Base-by-base conservation (phyloP, 2,888 invertebrate species). In the Drosophila prostipennis region DNA sequence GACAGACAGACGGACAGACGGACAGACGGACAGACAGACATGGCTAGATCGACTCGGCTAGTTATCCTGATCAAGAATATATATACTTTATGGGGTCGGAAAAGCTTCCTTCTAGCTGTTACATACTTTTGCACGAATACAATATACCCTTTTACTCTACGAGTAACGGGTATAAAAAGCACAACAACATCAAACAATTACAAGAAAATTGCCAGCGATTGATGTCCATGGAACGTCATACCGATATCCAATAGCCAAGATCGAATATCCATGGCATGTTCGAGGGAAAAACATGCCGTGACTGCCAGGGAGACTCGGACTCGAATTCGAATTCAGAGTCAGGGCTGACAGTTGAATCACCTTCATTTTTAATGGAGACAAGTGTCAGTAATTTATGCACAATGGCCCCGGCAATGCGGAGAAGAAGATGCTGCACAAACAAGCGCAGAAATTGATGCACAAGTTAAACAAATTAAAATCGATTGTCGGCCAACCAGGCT, bases 361-460 rank as follows among this genome's bases (percentile, higher is more conserved):
- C 82, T 81, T 83, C 82, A 84, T 83, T 85, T 87, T 87, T 88
- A 87, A 87, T 87, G 88, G 80, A 87, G 85, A 87, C 87, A 87
- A 87, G 87, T 87, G 87, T 88, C 88, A 81, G 86, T 85, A 85
- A 86, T 87, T 86, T 87, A 87, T 82, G 80, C 85, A 85, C 84
- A 85, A 85, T 72, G 76, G 43, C 68, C 61, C 16, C 49, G 37
- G 36, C 14, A 48, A 34, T 13, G 8, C 43, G 52, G 16, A 55
- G 54, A 29, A 45, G 54, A 29, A 48, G 59, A 54, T 26, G 57
- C 53, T 46, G 72, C 72, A 72, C 74, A 74, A 83, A 84, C 84
- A 79, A 84, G 79, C 79, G 36, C 78, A 63, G 78, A 85, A 83
- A 85, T 83, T 80, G 85, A 80, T 83, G 85, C 80, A 82, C 86